Conservation (phyloP, 1,140 invertebrate species). For the Bactericera cockerelli region DNA sequence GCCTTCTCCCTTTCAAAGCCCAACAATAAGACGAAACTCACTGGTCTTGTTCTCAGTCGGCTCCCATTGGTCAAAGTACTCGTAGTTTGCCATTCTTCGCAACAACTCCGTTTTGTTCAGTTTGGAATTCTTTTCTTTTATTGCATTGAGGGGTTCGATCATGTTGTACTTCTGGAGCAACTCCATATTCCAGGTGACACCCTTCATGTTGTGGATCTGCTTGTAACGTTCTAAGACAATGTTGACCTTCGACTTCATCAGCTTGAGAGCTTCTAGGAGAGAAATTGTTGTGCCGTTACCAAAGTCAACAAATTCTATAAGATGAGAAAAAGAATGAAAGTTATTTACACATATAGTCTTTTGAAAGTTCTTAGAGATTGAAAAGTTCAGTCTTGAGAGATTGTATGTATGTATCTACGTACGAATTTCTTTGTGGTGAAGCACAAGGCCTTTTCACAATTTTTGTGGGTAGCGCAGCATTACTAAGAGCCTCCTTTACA, state of each 20-base stretch:
- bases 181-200: not conserved
- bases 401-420: not conserved
- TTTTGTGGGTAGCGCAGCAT: too few species aligned
- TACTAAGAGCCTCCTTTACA: too few species aligned
- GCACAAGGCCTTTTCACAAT: too few species aligned
- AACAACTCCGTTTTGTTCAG: not conserved
- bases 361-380: not conserved
- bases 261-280: not conserved
- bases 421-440: too few species aligned
- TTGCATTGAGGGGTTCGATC: not conserved
- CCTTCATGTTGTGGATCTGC: not conserved
- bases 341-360: too few species aligned
- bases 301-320: too few species aligned
- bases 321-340: too few species aligned
- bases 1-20: too few species aligned
- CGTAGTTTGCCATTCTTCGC: not conserved
- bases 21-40: too few species aligned
- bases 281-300: not conserved
- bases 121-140: not conserved
- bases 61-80: not conserved
- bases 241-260: not conserved
- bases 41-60: not conserved
- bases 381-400: not conserved
- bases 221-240: not conserved
- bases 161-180: not conserved